Base-by-base conservation (phyloP, 2,797 vertebrate genomes). In the Eupleurogrammus muticus region DNA sequence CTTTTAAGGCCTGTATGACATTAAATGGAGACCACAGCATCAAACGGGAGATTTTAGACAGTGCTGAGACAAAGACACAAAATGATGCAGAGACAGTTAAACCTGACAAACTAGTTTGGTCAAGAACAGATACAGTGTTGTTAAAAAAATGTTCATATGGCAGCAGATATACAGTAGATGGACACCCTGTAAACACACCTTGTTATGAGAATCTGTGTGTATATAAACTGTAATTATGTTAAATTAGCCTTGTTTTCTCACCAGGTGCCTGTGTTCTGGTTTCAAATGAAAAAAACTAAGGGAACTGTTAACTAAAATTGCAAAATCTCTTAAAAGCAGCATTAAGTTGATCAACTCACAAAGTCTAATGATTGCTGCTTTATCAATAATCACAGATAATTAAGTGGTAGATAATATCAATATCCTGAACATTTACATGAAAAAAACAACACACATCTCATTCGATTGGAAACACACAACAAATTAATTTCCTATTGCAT, bases 1-100 rank as follows among this genome's bases (percentile, higher is more conserved):
- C 38, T 50, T 80, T 80, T 74, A 84, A 91, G 71, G 78, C 78
- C 75, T 67, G 55, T 74, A 80, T 57, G 48, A 83, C 56, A 67
- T 8, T 28, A 66, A 57, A 56, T 10, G 28, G 34, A 60, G 47
- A 79, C 50, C 21, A 80, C 68, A 80, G 57, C 38, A 67, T 71
- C 56, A 50, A 57, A 73, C 19, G 17, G 21, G 38, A 38, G 44
- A 77, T 61, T 69, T 23, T 1, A 28, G 11, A 83, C 77, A 79
- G 59, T 70, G 68, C 65, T 49, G 55, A 55, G 54, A 80, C 65
- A 46, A 59, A 35, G 5, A n/a, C 56, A 71, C 38, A 54, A 73
- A 58, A 76, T 52, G 8, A 77, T 12, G 20, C 46, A 67, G 42
- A 1, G 16, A 58, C 66, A 73, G 48, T 57, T 67, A 36, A 68